phyloP scores from a whole-genome alignment of 2,888 invertebrate species.

The Operophtera brumata region DNA sequence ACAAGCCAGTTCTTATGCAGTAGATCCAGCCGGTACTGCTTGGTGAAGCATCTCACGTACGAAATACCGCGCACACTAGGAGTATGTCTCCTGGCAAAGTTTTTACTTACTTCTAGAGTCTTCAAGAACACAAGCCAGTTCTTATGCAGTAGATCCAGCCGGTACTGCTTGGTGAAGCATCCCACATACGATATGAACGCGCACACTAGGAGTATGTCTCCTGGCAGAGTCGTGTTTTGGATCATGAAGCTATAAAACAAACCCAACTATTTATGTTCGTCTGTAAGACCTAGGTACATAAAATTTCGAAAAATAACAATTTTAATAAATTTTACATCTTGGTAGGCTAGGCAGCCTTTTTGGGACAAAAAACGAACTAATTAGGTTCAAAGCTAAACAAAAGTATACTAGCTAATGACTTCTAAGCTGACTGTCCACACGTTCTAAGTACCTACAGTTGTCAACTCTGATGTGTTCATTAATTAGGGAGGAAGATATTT shows the following conservation, averaged over 20 bases:
- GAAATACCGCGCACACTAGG: constrained; percentile 97
- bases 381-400: too few relatives aligned
- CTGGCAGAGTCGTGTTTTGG: constrained; percentile 95
- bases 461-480: too few relatives aligned
- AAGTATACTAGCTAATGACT: too few relatives aligned
- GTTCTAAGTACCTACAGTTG: too few relatives aligned
- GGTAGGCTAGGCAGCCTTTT: too few relatives aligned
- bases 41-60: constrained; percentile 98
- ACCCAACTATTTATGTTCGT: constrained; percentile 7
- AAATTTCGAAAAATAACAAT: too few relatives aligned
- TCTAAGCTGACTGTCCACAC: too few relatives aligned
- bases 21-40: constrained; percentile 93
- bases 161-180: constrained; percentile 96
- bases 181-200: constrained; percentile 98
- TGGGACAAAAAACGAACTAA: too few relatives aligned
- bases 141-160: constrained; percentile 92
- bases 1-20: constrained; percentile 94
- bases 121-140: constrained; percentile 93
- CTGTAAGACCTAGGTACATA: too few relatives aligned
- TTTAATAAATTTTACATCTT: too few relatives aligned
- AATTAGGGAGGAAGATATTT: too few relatives aligned
- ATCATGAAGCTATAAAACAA: constrained; percentile 85
- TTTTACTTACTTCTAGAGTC: constrained; percentile 85
- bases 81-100: constrained; percentile 97
- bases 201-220: constrained; percentile 94